Evolutionary conservation across 2,888 invertebrate genomes (phyloP).

Genomic region (Hecatera dysodea): DNA sequence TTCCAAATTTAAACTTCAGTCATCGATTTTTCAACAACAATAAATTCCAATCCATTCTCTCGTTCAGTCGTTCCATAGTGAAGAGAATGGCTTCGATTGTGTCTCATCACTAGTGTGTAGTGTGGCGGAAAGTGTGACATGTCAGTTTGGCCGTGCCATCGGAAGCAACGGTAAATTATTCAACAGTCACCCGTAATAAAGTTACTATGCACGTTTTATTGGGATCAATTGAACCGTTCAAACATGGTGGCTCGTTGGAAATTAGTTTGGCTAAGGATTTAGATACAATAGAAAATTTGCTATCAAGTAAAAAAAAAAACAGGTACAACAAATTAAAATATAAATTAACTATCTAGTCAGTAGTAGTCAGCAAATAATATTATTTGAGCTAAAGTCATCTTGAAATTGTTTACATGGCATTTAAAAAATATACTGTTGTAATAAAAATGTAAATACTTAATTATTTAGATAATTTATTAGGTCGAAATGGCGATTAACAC

Average conservation of each 20-base stretch:
- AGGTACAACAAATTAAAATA: background rate
- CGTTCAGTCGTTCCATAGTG: conserved; percentile 27
- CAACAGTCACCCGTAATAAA: conserved; percentile 66
- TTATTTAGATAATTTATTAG: background rate
- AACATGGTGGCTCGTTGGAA: conserved; percentile 47
- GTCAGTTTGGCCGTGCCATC: conserved; percentile 50
- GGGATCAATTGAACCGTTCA: conserved; percentile 58
- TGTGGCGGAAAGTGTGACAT: conserved; percentile 59
- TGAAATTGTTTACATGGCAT: background rate
- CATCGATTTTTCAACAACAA: conserved; percentile 42
- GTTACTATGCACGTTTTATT: conserved; percentile 62
- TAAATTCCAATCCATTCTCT: conserved; percentile 35
- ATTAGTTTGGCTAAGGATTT: conserved; percentile 33
- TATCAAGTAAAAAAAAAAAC: background rate
- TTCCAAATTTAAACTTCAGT: conserved; percentile 36
- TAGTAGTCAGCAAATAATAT: conserved; percentile 11
- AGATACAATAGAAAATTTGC: background rate
- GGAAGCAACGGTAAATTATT: conserved; percentile 69
- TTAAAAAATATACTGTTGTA: background rate
- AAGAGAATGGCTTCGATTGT: conserved; percentile 41
- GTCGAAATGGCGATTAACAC: conserved; percentile 4
- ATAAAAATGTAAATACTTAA: background rate
- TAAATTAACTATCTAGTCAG: background rate
- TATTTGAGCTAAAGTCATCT: background rate
- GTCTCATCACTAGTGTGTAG: conserved; percentile 47